Percentiles rank a stretch among this genome's conserved stretches.
These are phyloP conservation scores for Parazoanthus darwini DNA, from an alignment of 92 coral and sea anemone genomes.

Conservation along the genomic window DNA sequence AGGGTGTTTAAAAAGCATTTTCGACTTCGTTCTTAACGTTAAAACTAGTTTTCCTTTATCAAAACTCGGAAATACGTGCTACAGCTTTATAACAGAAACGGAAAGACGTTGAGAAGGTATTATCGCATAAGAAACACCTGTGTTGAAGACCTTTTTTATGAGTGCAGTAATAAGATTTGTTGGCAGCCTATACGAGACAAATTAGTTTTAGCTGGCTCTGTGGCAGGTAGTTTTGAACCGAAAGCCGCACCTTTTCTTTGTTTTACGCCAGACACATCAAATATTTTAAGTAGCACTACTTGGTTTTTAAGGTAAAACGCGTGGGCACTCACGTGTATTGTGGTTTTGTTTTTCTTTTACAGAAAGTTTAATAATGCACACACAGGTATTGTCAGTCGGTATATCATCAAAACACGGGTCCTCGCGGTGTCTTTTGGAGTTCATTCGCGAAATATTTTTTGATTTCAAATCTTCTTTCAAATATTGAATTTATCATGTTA, in stretches of 20 bases:
- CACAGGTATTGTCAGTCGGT: too few species aligned
- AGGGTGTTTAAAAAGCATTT: too few species aligned
- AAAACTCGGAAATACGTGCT: too few species aligned
- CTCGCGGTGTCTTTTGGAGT: too few species aligned
- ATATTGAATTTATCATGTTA: too few species aligned
- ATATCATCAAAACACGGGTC: too few species aligned
- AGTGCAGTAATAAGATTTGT: neutral
- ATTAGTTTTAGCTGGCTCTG: neutral
- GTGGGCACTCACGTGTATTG: neutral
- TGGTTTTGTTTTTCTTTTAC: neutral
- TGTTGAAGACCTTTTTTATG: neutral
- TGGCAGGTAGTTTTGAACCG: neutral
- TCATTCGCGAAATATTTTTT: too few species aligned
- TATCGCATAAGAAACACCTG: neutral
- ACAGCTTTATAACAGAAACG: too few species aligned
- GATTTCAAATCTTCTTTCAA: too few species aligned
- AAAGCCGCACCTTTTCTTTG: neutral
- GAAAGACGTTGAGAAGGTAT: neutral
- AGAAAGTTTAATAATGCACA: neutral
- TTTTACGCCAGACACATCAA: neutral
- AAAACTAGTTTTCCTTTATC: too few species aligned
- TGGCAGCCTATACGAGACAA: slow-evolving; percentile 1
- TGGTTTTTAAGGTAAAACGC: neutral
- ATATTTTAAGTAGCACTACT: neutral
- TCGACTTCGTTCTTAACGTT: too few species aligned